These are phyloP conservation scores for Bembecia ichneumoniformis DNA, from an alignment of 2,888 invertebrate species.

Conservation along the genomic window DNA sequence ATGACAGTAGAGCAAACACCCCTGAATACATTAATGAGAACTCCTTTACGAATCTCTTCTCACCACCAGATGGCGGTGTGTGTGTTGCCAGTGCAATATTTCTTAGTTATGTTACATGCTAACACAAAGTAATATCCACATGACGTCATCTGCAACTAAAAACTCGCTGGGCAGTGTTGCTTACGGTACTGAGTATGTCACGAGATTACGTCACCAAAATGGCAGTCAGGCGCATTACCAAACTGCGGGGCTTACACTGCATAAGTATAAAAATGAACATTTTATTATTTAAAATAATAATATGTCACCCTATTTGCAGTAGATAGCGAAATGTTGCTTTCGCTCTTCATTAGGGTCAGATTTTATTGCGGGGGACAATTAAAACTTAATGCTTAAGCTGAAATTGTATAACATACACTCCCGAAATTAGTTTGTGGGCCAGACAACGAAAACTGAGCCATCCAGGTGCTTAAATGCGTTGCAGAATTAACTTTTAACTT, in stretches of 20 bases:
- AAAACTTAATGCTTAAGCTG: slow-evolving; percentile 10
- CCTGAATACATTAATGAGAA: too few species aligned
- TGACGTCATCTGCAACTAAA: too few species aligned
- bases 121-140: too few species aligned
- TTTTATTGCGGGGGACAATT: slow-evolving; percentile 17
- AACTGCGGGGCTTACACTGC: background rate
- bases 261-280: background rate
- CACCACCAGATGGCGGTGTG: too few species aligned
- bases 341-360: slow-evolving; percentile 13
- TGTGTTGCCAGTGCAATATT: too few species aligned
- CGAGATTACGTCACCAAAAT: too few species aligned
- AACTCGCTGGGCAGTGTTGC: too few species aligned
- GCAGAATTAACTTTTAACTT: background rate
- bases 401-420: background rate
- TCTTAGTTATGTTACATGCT: too few species aligned
- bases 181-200: too few species aligned
- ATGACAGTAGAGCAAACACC: too few species aligned
- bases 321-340: slow-evolving; percentile 8
- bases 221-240: too few species aligned
- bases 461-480: background rate
- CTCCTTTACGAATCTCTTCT: too few species aligned
- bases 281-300: background rate
- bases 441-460: background rate
- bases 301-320: slow-evolving; percentile 2
- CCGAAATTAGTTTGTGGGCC: background rate